These are phyloP conservation scores for Ectemnius continuus DNA, from an alignment of 2,888 invertebrate genomes.

Conservation along the genomic window DNA sequence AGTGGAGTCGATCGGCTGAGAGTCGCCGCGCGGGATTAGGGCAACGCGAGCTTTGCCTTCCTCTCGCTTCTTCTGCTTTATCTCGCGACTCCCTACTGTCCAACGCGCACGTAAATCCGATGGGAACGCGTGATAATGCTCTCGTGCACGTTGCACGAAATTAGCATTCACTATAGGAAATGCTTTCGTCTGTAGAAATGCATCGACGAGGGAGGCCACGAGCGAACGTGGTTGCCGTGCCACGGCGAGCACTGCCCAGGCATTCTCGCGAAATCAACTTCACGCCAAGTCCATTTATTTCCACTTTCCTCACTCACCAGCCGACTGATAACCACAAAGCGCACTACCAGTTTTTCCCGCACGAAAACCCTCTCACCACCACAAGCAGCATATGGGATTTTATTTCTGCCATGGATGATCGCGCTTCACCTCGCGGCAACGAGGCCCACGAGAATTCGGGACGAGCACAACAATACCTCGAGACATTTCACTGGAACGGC, in stretches of 20 bases:
- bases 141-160: conserved; percentile 10
- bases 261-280: conserved; percentile 24
- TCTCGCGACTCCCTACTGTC: background rate
- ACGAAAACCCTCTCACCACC: conserved; percentile 21
- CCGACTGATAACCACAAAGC: conserved; percentile 24
- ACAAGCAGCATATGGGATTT: conserved; percentile 45
- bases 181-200: conserved; percentile 1
- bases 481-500: conserved; percentile 24
- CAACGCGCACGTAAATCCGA: background rate
- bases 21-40: background rate
- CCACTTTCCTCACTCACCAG: conserved; percentile 13
- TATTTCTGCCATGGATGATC: conserved; percentile 30
- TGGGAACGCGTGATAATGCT: conserved; percentile 8
- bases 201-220: conserved; percentile 2
- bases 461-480: conserved; percentile 21
- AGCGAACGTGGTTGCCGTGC: conserved; percentile 11
- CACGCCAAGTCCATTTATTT: conserved; percentile 24
- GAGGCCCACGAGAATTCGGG: conserved; percentile 15
- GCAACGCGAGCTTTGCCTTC: background rate
- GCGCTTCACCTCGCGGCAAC: conserved; percentile 16
- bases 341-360: conserved; percentile 15
- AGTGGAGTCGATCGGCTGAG: background rate
- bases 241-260: background rate
- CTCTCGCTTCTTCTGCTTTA: background rate
- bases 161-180: conserved; percentile 4